phyloP scores from a whole-genome alignment of 2,888 invertebrate species.

The Nebria salina region DNA sequence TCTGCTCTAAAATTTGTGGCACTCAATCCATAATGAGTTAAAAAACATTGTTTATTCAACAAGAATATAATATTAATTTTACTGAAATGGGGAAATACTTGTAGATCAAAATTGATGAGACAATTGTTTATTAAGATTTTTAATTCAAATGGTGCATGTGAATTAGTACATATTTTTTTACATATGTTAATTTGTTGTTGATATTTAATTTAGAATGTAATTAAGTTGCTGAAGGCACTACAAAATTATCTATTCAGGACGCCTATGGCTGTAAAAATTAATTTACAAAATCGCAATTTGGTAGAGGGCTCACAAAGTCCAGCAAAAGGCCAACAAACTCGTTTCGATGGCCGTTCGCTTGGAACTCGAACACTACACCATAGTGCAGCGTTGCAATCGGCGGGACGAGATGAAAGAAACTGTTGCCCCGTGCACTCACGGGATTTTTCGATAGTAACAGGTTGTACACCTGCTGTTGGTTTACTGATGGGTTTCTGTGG shows the following conservation, averaged over 20 bases:
- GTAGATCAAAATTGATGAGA: too few relatives aligned
- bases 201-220: too few relatives aligned
- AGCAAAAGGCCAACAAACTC: slow-evolving; percentile 42
- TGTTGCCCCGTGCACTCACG: slow-evolving; percentile 29
- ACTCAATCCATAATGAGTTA: too few relatives aligned
- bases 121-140: too few relatives aligned
- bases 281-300: slow-evolving; percentile 38
- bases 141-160: too few relatives aligned
- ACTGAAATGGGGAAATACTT: too few relatives aligned
- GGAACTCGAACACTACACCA: not conserved
- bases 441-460: slow-evolving; percentile 33
- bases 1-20: too few relatives aligned
- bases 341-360: slow-evolving; percentile 20
- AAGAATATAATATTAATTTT: too few relatives aligned
- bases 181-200: too few relatives aligned
- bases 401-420: slow-evolving; percentile 22
- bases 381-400: slow-evolving; percentile 10
- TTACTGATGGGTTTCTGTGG: slow-evolving; percentile 1
- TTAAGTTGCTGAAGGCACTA: too few relatives aligned
- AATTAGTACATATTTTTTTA: too few relatives aligned
- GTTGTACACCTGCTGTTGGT: slow-evolving; percentile 41
- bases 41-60: too few relatives aligned
- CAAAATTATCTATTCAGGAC: not conserved
- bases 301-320: slow-evolving; percentile 20
- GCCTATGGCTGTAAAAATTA: slow-evolving; percentile 33